phyloP scores from a whole-genome alignment of 1,140 invertebrate species.

The Drosophila azteca region DNA sequence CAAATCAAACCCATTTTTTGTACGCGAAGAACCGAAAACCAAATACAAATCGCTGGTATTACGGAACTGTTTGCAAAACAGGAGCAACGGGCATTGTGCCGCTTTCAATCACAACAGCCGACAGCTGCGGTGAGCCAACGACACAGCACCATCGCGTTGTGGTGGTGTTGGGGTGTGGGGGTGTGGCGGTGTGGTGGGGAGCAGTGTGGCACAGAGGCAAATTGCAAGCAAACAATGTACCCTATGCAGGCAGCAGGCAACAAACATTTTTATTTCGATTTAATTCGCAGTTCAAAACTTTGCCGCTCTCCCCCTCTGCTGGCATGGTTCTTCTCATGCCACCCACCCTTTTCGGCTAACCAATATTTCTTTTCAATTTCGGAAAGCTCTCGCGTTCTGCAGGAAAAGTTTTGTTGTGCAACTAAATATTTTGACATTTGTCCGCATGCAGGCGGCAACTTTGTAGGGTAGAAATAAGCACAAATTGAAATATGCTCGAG shows the following conservation, averaged over 20 bases:
- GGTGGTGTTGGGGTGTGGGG: too few species aligned
- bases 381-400: conserved; percentile 29
- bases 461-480: conserved; percentile 34
- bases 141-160: conserved; percentile 3
- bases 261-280: conserved; percentile 49
- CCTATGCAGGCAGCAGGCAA: conserved; percentile 26
- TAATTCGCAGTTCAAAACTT: conserved; percentile 45
- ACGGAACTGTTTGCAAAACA: conserved; percentile 37
- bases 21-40: not conserved
- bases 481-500: conserved; percentile 80
- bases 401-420: conserved; percentile 64
- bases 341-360: conserved; percentile 33
- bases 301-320: conserved; percentile 6
- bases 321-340: conserved; percentile 13
- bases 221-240: conserved; percentile 41
- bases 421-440: conserved; percentile 81
- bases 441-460: conserved; percentile 61
- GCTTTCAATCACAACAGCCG: conserved; percentile 57
- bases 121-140: conserved; percentile 63
- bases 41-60: conserved; percentile 55
- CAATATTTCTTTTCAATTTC: conserved; percentile 80
- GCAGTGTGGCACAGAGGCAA: not conserved
- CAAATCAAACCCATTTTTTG: conserved; percentile 20
- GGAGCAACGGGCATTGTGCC: conserved; percentile 14
- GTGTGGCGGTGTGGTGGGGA: too few species aligned